A percentile compares a stretch with the other conserved stretches of the same genome.
These are phyloP conservation scores for Neopipo cinnamomea DNA, from an alignment of 2,113 vertebrate genomes.

Conservation along the genomic window DNA sequence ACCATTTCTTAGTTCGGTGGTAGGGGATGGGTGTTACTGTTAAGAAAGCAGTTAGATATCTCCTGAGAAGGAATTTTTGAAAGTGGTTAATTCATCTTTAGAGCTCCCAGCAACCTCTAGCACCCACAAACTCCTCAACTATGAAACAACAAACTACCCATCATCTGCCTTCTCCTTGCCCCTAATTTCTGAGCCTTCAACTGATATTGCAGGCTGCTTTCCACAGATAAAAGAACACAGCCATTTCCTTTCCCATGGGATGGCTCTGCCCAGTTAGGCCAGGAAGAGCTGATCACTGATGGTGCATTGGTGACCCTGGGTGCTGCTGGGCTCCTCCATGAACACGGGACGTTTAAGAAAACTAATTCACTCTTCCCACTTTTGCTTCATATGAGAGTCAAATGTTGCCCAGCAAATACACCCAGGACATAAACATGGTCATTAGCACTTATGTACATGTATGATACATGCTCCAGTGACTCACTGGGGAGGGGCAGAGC, in stretches of 20 bases:
- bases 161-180: neutral
- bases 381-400: neutral
- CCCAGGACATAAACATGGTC: accelerated
- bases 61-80: neutral
- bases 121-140: neutral
- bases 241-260: neutral
- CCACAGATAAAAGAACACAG: neutral
- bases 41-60: neutral
- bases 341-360: neutral
- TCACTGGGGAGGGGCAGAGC: neutral
- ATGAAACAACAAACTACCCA: neutral
- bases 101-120: neutral
- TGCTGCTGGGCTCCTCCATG: neutral
- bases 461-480: neutral
- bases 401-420: neutral
- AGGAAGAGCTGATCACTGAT: neutral
- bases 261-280: neutral
- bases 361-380: neutral
- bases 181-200: neutral
- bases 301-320: neutral
- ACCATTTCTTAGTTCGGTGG: accelerated
- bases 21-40: neutral
- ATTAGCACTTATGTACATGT: neutral
- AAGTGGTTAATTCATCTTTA: neutral
- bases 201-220: neutral